Base-by-base conservation (phyloP, 1,140 invertebrate genomes). In the Galleria mellonella region DNA sequence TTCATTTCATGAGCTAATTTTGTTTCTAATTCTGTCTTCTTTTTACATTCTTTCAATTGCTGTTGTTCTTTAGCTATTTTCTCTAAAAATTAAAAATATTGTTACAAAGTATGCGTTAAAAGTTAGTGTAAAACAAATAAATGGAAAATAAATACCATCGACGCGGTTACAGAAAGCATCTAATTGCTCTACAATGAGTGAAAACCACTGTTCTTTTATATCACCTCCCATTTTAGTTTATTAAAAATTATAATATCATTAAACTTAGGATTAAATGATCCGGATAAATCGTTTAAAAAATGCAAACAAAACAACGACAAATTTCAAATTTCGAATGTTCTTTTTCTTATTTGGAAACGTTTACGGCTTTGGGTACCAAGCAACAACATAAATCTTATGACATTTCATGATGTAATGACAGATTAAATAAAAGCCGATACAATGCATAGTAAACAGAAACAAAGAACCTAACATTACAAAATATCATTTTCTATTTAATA, bases 1-100 rank as follows among this genome's bases (percentile, higher is more conserved):
- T 67, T 70, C 5, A 65, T 43, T 57, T 79, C 73, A 38, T 67
- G 62, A 0, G 62, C 55, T 3, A 78, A 15, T 64, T 79, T 75
- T 2, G 41, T 47, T 41, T 74, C 70, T 9, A 76, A 39, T 56
- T 74, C 71, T 10, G 59, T 68, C 17, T 73, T 72, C 46, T 75
- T 77, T 42, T 70, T 74, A 13, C 60, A 63, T 1, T 59, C 67
- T 43, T 71, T 72, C 8, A 75, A 32, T 23, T 65, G 47, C 43
- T 71, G 59, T 38, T 73, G 62, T 31, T 75, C 47, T 37, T 66
- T 72, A 2, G 64, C 57, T 4, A 78, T 64, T 48, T 67, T 69
- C 9, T 78, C 77, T 82, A 45, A n/a, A 70, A 68, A 46, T 45
- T 23, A 3, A 46, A 6, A 10, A 10, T 31, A 31, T 44, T 38